Evolutionary conservation across 2,797 vertebrate species (phyloP).

Genomic region (Pempheris klunzingeri): DNA sequence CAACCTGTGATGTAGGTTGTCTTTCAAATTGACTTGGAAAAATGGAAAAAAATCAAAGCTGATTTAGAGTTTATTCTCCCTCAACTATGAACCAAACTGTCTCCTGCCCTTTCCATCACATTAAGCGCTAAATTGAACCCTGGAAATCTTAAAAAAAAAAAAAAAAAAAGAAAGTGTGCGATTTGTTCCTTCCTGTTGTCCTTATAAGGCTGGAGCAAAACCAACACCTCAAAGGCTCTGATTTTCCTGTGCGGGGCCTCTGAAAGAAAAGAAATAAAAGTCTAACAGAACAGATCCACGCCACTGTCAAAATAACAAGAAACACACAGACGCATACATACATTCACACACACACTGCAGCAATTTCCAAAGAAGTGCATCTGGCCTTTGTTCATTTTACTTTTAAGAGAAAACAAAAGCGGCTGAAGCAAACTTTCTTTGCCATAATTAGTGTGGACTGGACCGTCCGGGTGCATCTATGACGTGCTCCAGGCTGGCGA

Average conservation of each 20-base stretch:
- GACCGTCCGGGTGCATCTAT: constrained; percentile 20
- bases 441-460: constrained; percentile 56
- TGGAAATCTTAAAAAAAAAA: constrained; percentile 18
- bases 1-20: background rate
- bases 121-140: background rate
- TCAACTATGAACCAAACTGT: constrained; percentile 1
- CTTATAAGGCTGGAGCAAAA: constrained; percentile 49
- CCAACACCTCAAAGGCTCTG: constrained; percentile 37
- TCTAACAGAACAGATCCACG: constrained; percentile 53
- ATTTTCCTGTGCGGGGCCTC: constrained; percentile 47
- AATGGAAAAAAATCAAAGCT: background rate
- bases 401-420: constrained; percentile 43
- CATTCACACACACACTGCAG: constrained; percentile 57
- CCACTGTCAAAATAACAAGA: constrained; percentile 49
- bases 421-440: constrained; percentile 50
- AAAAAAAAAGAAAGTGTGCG: background rate
- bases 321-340: constrained; percentile 42
- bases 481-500: constrained; percentile 36
- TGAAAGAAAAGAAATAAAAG: constrained; percentile 52
- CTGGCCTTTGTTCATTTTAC: constrained; percentile 74
- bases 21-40: background rate
- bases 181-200: constrained; percentile 53
- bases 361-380: constrained; percentile 71
- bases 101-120: background rate
- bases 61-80: constrained; percentile 23